Evolutionary conservation across 2,113 vertebrate species (phyloP), one percentile per base, ranked within the genome.

Genomic region (Lagopus muta): DNA sequence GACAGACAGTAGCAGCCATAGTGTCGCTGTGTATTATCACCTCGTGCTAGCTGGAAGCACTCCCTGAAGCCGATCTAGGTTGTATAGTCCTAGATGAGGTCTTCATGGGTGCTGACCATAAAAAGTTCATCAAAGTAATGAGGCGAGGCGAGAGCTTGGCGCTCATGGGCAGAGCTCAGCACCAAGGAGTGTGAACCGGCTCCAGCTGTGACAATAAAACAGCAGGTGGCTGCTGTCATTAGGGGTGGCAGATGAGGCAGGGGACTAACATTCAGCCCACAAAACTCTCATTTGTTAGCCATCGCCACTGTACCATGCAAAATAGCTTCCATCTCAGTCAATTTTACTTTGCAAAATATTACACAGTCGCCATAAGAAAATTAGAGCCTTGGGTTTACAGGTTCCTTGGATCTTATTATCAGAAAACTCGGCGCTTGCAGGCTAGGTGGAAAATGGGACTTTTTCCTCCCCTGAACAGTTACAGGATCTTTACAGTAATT

Each of bases 101-200:
- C 98, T 99, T 99, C 96, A 98, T 98, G 98, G 98, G 98, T 98
- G 98, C 98, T 99, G 99, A 99, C 99, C 99, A 99, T 99, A 98
- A 99, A 99, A 99, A 98, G 98, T 99, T 99, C 99, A 99, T 99
- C 99, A 99, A 98, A 98, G 98, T 99, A 99, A 99, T 99, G 99
- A 99, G 98, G 98, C 99, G 98, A 97, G 95, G 95, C 96, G 97
- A 97, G 97, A 95, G 98, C 98, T 97, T 97, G 98, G 97, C 96
- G 98, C 98, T 98, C 97, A 96, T 98, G 98, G 98, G 98, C 98
- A 98, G 98, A 98, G 97, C 97, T 98, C 98, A 97, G 98, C 98
- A 99, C 98, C 98, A 98, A 98, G 98, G 98, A 98, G 98, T 99
- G 98, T 98, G 98, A 98, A 98, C 98, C 50, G 96, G 98, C 98